phyloP scores from a whole-genome alignment of 1,140 invertebrate species.

The Lasioglossum baleicum region DNA sequence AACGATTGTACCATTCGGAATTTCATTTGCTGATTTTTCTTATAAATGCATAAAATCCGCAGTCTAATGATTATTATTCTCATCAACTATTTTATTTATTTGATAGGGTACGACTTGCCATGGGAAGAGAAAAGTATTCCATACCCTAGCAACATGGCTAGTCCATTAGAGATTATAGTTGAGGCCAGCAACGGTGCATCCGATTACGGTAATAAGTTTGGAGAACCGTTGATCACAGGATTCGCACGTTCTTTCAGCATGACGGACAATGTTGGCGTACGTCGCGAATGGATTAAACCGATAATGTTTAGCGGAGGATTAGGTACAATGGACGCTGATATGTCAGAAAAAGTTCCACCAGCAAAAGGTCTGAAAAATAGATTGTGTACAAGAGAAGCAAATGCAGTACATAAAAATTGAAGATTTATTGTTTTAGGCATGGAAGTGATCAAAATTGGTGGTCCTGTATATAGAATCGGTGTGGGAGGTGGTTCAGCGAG shows the following conservation, averaged over 20 bases:
- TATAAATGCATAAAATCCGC: neutral
- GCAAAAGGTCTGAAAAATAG: conserved; percentile 81
- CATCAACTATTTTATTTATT: conserved; percentile 1
- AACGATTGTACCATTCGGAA: no score
- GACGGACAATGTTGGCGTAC: conserved; percentile 82
- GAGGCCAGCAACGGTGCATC: conserved; percentile 99
- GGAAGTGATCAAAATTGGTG: conserved; percentile 96
- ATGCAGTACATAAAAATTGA: neutral
- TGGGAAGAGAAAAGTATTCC: conserved; percentile 90
- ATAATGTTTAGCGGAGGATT: conserved; percentile 99
- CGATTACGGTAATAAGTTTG: conserved; percentile 99
- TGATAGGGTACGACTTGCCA: conserved; percentile 87
- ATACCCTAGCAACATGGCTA: conserved; percentile 95
- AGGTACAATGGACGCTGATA: conserved; percentile 91
- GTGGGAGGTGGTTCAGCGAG: conserved; percentile 98
- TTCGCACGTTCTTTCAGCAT: conserved; percentile 96
- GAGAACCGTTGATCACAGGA: conserved; percentile 95
- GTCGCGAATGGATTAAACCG: conserved; percentile 97
- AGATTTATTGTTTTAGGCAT: conserved; percentile 80
- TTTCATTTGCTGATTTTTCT: neutral
- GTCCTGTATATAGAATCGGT: conserved; percentile 97
- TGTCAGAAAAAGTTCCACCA: conserved; percentile 87
- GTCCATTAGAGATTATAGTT: conserved; percentile 92
- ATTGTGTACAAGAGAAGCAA: neutral
- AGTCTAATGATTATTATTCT: neutral